Percentiles rank a stretch among this genome's conserved stretches.
Evolutionary conservation across 2,888 invertebrate genomes (phyloP).

Genomic region (Hyles lineata): DNA sequence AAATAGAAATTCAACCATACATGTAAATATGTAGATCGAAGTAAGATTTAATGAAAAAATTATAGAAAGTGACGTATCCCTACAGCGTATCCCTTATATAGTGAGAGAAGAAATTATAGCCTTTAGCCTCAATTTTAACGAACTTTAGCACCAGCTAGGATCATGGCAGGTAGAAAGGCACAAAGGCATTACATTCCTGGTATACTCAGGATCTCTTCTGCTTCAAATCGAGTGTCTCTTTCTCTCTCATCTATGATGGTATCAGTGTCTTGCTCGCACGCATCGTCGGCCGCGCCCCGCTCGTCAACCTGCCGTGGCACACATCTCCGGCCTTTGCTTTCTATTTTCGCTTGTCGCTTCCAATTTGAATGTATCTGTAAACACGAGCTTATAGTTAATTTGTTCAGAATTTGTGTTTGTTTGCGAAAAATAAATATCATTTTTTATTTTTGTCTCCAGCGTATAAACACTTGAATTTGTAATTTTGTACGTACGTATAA

Average conservation of each 20-base stretch:
- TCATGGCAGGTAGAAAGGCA: too few species aligned
- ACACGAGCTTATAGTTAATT: constrained; percentile 17
- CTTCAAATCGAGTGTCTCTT: constrained; percentile 64
- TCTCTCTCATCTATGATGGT: constrained; percentile 57
- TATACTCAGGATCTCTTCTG: too few species aligned
- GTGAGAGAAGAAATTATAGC: too few species aligned
- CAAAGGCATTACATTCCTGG: too few species aligned
- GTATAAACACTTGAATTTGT: neutral
- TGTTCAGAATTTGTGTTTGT: neutral
- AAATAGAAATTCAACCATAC: too few species aligned
- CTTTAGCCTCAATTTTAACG: too few species aligned
- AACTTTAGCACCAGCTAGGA: too few species aligned
- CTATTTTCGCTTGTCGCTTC: constrained; percentile 80
- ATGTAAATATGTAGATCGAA: too few species aligned
- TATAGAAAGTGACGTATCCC: too few species aligned
- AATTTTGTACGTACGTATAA: too few species aligned
- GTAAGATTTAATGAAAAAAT: too few species aligned
- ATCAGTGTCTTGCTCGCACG: constrained; percentile 13
- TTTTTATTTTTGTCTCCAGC: neutral
- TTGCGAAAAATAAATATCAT: neutral
- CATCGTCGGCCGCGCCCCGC: constrained; percentile 57
- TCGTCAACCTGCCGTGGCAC: constrained; percentile 78
- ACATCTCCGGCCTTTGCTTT: constrained; percentile 82
- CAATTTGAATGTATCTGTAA: constrained; percentile 49
- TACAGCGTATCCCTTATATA: too few species aligned